phyloP scores from a whole-genome alignment of 2,888 invertebrate genomes.

The Dorcus parallelipipedus region DNA sequence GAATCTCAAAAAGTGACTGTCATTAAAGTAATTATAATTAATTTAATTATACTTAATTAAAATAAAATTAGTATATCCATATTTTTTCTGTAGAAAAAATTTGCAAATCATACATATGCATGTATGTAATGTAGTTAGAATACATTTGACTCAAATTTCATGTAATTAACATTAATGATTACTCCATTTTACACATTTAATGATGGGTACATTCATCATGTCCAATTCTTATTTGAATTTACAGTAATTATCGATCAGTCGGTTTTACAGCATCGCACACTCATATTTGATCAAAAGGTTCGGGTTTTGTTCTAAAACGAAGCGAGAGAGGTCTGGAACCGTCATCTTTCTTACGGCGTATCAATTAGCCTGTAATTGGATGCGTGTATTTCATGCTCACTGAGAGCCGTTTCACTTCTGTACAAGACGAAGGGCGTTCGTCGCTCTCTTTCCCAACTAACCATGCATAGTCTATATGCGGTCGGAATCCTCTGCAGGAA shows the following conservation, averaged over 20 bases:
- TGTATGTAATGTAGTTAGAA: too few species aligned
- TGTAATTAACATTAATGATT: too few species aligned
- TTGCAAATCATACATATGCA: too few species aligned
- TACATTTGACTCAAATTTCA: too few species aligned
- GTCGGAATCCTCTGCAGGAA: conserved; percentile 38
- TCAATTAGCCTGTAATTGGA: conserved; percentile 36
- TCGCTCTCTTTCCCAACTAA: conserved; percentile 11
- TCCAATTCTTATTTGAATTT: not conserved
- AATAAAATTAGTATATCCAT: too few species aligned
- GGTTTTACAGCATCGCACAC: not conserved
- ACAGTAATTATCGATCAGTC: not conserved
- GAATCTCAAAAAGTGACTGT: too few species aligned
- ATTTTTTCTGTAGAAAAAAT: too few species aligned
- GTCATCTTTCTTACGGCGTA: conserved; percentile 32
- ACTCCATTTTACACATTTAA: too few species aligned
- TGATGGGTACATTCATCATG: too few species aligned
- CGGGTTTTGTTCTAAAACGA: conserved; percentile 29
- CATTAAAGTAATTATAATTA: too few species aligned
- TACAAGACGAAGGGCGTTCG: not conserved
- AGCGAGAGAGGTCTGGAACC: conserved; percentile 25
- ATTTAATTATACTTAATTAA: too few species aligned
- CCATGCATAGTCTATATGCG: conserved; percentile 19
- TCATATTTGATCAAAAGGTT: conserved; percentile 28
- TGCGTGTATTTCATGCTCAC: conserved; percentile 22
- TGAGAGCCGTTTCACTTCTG: not conserved